These are phyloP conservation scores for Keiferia lycopersicella DNA, from an alignment of 2,888 invertebrate genomes.

Conservation along the genomic window DNA sequence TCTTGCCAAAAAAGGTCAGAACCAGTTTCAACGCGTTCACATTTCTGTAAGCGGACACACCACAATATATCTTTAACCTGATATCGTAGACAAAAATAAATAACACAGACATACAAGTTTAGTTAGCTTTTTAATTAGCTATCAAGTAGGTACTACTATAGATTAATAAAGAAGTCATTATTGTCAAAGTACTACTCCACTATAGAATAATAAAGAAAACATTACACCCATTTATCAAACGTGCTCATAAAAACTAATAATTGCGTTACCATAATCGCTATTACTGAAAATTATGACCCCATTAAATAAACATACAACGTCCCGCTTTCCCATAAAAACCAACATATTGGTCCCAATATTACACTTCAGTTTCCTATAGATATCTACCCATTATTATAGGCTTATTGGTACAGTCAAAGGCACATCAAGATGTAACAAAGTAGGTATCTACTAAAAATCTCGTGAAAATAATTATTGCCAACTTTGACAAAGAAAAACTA, in stretches of 20 bases:
- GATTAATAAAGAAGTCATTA: too few species aligned
- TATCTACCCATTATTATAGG: conserved; percentile 56
- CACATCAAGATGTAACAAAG: background rate
- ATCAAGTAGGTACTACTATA: background rate
- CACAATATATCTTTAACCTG: too few species aligned
- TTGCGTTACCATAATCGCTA: conserved; percentile 46
- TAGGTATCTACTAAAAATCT: too few species aligned
- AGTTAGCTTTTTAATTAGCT: too few species aligned
- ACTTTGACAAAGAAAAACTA: too few species aligned
- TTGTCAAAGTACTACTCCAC: too few species aligned
- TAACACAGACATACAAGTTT: too few species aligned
- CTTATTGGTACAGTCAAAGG: conserved; percentile 35
- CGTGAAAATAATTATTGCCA: too few species aligned
- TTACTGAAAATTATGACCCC: conserved; percentile 50
- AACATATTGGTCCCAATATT: conserved; percentile 55
- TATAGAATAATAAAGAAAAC: background rate
- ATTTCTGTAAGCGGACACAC: too few species aligned
- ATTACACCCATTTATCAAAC: conserved; percentile 1
- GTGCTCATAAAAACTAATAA: conserved; percentile 32
- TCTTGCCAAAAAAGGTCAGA: background rate
- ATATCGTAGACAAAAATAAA: too few species aligned
- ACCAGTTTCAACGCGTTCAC: too few species aligned
- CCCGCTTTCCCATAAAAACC: conserved; percentile 68
- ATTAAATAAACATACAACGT: conserved; percentile 69
- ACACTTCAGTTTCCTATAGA: conserved; percentile 54